These are phyloP conservation scores for human (Homo sapiens) DNA, from an alignment of 2,113 vertebrate genomes.

Conservation along the genomic window DNA sequence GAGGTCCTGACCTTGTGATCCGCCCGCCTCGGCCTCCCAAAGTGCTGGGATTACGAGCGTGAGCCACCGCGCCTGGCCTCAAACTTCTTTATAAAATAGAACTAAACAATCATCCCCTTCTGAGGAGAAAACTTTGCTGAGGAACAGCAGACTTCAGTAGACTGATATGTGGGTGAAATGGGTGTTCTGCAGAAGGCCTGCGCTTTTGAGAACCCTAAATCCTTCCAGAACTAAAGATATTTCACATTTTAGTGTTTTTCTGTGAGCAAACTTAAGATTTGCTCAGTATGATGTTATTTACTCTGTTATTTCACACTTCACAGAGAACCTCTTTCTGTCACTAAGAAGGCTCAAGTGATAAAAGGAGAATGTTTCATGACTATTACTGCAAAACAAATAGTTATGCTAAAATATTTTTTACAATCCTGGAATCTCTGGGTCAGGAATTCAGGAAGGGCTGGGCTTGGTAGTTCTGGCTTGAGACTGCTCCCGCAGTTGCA, in stretches of 20 bases:
- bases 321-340: neutral
- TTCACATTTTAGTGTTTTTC: neutral
- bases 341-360: neutral
- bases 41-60: too few relatives aligned
- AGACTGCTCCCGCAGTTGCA: neutral
- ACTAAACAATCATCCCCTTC: neutral
- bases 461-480: neutral
- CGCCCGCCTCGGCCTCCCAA: too few relatives aligned
- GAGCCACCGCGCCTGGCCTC: neutral
- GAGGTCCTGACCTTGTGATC: too few relatives aligned
- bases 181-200: neutral
- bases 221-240: neutral
- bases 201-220: neutral
- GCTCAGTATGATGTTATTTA: neutral
- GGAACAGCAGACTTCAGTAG: neutral
- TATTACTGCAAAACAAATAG: neutral
- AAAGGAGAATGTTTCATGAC: neutral
- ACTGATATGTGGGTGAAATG: neutral
- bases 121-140: neutral
- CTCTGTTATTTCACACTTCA: neutral
- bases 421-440: neutral
- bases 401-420: neutral
- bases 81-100: neutral
- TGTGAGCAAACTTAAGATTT: neutral
- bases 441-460: neutral